A percentile compares a stretch with the other conserved stretches of the same genome.
These are phyloP conservation scores for Eospalax fontanierii DNA, from an alignment of 2,797 vertebrate species.

Conservation along the genomic window DNA sequence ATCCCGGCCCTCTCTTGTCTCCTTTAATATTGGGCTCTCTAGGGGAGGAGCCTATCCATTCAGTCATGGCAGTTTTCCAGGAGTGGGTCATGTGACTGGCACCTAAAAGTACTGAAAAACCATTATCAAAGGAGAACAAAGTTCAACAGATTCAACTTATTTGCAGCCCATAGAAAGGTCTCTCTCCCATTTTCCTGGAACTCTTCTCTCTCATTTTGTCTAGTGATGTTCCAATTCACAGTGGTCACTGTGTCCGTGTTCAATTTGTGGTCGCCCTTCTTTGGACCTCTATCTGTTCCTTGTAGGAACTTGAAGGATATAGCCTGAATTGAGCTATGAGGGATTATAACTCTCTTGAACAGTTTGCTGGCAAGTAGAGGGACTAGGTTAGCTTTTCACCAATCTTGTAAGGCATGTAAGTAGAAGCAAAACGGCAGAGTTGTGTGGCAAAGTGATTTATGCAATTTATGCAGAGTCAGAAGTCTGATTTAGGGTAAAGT, in stretches of 20 bases:
- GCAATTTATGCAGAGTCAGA: not conserved
- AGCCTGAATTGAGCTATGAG: not conserved
- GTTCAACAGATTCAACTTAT: not conserved
- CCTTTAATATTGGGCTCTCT: not conserved
- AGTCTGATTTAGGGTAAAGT: not conserved
- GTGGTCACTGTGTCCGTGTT: not conserved
- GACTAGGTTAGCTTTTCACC: conserved; percentile 4
- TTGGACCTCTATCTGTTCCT: not conserved
- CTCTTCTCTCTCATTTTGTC: not conserved
- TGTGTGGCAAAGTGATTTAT: not conserved
- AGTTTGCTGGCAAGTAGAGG: not conserved
- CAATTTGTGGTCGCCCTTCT: not conserved
- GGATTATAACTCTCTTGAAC: not conserved
- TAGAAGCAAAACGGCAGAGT: not conserved
- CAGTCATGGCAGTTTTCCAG: not conserved
- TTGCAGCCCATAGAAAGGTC: not conserved
- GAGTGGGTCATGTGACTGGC: not conserved
- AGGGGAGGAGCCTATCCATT: not conserved
- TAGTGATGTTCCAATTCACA: not conserved
- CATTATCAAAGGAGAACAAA: not conserved
- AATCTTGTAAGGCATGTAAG: not conserved
- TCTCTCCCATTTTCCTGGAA: not conserved
- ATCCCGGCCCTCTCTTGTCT: not conserved
- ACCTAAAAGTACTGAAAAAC: not conserved
- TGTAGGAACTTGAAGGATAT: not conserved